These are phyloP conservation scores for Parauchenoglanis ngamensis DNA, from an alignment of 2,797 vertebrate genomes.

Conservation along the genomic window DNA sequence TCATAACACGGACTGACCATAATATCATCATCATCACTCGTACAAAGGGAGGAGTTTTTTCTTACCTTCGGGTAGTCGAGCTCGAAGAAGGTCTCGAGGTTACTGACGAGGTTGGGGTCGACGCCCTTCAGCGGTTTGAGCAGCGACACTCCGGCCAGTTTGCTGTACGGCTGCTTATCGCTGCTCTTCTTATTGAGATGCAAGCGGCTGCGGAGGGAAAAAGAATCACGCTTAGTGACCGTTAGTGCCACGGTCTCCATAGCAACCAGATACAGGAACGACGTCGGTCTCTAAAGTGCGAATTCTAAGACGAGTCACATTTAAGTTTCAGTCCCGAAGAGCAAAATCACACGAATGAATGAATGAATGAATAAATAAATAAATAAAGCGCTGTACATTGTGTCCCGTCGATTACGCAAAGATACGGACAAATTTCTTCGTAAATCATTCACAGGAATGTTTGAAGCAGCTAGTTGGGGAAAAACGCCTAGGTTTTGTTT, in stretches of 20 bases:
- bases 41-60: no score
- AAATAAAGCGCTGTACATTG: no score
- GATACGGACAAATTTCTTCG: background rate
- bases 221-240: background rate
- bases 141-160: slow-evolving; percentile 89
- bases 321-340: background rate
- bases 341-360: background rate
- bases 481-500: background rate
- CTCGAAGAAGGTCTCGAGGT: slow-evolving; percentile 96
- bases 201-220: slow-evolving; percentile 78
- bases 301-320: background rate
- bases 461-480: background rate
- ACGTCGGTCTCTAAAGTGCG: background rate
- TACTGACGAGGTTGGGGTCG: slow-evolving; percentile 93
- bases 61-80: slow-evolving; percentile 95
- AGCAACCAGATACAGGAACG: background rate
- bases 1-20: no score
- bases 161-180: slow-evolving; percentile 87
- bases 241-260: background rate
- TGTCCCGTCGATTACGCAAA: background rate
- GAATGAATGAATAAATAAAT: no score
- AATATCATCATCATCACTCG: no score
- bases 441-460: background rate
- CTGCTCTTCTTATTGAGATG: slow-evolving; percentile 82
- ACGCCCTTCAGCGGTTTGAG: slow-evolving; percentile 94